Conservation (phyloP, 1,140 invertebrate species). For the Heliothis virescens region DNA sequence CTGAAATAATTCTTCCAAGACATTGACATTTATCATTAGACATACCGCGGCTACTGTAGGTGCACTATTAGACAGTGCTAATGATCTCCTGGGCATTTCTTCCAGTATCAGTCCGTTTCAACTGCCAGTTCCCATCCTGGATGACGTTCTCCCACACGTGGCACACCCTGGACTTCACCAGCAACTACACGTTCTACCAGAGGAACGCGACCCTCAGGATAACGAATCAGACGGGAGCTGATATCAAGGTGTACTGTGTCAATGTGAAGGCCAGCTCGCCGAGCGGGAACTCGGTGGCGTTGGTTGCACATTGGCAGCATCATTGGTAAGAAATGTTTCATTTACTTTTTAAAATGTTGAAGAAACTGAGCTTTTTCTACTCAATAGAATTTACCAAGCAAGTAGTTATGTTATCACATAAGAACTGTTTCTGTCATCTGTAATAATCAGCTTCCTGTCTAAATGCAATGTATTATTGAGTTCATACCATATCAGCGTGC, state of each 20-base stretch:
- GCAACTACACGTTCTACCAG: slow-evolving; percentile 89
- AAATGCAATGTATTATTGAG: too few species aligned
- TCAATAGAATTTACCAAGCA: too few species aligned
- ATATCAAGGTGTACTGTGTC: slow-evolving; percentile 88
- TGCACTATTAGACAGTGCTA: not conserved
- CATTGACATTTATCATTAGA: too few species aligned
- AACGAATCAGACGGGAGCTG: slow-evolving; percentile 86
- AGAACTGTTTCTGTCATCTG: too few species aligned
- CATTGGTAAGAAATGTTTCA: slow-evolving; percentile 74
- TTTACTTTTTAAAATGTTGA: too few species aligned
- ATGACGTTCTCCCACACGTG: slow-evolving; percentile 89
- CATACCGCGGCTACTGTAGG: too few species aligned
- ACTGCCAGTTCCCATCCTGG: slow-evolving; percentile 90
- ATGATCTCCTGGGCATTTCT: slow-evolving; percentile 7
- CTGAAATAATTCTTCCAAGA: too few species aligned
- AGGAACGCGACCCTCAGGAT: slow-evolving; percentile 89
- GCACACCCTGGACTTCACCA: slow-evolving; percentile 90
- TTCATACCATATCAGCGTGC: too few species aligned
- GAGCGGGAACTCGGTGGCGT: slow-evolving; percentile 85
- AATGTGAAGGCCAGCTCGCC: slow-evolving; percentile 87
- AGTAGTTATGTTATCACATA: too few species aligned
- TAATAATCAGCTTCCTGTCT: too few species aligned
- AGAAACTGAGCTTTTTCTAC: too few species aligned
- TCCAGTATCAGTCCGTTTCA: slow-evolving; percentile 87
- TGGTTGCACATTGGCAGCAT: slow-evolving; percentile 87